A percentile compares a stretch with the other conserved stretches of the same genome.
phyloP scores from a whole-genome alignment of 2,888 invertebrate genomes.

The Notodromas monacha region DNA sequence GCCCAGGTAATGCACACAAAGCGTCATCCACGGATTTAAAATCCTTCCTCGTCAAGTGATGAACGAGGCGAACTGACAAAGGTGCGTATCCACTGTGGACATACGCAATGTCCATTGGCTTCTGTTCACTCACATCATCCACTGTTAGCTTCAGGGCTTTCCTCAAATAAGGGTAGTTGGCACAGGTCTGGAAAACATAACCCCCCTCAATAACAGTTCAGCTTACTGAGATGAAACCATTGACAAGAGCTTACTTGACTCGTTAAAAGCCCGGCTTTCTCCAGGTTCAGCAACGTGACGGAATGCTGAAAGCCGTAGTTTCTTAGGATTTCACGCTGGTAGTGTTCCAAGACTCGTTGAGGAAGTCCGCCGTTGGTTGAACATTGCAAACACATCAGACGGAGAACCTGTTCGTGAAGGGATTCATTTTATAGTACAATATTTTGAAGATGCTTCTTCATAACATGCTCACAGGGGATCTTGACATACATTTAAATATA shows the following conservation, averaged over 20 bases:
- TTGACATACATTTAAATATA: not conserved
- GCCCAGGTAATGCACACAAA: conserved; percentile 45
- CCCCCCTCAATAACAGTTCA: not conserved
- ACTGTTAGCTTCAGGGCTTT: conserved; percentile 43
- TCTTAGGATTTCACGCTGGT: conserved; percentile 36
- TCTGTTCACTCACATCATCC: conserved; percentile 50
- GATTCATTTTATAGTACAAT: conserved; percentile 6
- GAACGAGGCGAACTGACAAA: conserved; percentile 49
- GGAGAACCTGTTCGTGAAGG: conserved; percentile 23
- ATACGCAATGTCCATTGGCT: conserved; percentile 57
- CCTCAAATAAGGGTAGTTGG: conserved; percentile 16
- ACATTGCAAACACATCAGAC: conserved; percentile 72
- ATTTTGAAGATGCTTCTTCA: conserved; percentile 5
- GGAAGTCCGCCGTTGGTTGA: conserved; percentile 70
- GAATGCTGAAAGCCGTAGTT: conserved; percentile 61
- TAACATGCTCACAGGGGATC: not conserved
- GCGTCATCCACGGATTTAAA: conserved; percentile 43
- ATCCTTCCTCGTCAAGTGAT: conserved; percentile 26
- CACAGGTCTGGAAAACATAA: conserved; percentile 10
- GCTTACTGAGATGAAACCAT: conserved; percentile 5
- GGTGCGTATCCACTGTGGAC: conserved; percentile 76
- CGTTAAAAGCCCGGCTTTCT: conserved; percentile 47
- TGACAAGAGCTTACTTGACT: conserved; percentile 26
- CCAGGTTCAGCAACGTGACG: conserved; percentile 46
- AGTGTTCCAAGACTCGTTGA: conserved; percentile 41